Conservation (phyloP, 2,113 vertebrate genomes). For the Leptodactylus fuscus region DNA sequence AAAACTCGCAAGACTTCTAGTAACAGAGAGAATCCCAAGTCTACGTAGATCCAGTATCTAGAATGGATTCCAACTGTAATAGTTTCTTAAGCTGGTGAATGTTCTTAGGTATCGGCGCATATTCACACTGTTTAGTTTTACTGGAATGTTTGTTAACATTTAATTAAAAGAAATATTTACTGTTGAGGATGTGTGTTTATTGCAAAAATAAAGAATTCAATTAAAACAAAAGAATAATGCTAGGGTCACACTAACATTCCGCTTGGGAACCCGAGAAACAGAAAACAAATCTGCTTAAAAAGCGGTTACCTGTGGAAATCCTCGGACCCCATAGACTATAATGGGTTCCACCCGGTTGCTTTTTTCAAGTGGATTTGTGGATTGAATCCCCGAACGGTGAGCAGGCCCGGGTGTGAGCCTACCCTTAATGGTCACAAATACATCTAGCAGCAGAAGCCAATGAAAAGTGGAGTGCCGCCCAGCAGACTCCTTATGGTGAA, state of each 20-base stretch:
- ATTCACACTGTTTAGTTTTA: background rate
- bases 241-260: no score
- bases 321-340: no score
- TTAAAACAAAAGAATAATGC: no score
- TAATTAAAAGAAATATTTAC: background rate
- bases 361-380: no score
- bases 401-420: no score
- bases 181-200: background rate
- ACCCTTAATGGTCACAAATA: background rate
- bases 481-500: no score
- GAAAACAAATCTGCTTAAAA: no score
- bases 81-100: no score
- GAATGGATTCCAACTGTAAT: background rate
- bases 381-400: no score
- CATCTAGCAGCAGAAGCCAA: background rate
- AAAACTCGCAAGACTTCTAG: constrained; percentile 69
- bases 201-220: background rate
- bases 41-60: constrained; percentile 27
- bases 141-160: background rate
- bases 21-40: constrained; percentile 67
- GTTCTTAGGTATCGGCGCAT: background rate
- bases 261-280: no score
- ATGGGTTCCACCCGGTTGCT: no score
- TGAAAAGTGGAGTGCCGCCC: background rate
- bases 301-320: no score